A percentile compares a stretch with the other conserved stretches of the same genome.
Conservation (phyloP, 2,113 vertebrate species). For the Bothrops jararaca region DNA sequence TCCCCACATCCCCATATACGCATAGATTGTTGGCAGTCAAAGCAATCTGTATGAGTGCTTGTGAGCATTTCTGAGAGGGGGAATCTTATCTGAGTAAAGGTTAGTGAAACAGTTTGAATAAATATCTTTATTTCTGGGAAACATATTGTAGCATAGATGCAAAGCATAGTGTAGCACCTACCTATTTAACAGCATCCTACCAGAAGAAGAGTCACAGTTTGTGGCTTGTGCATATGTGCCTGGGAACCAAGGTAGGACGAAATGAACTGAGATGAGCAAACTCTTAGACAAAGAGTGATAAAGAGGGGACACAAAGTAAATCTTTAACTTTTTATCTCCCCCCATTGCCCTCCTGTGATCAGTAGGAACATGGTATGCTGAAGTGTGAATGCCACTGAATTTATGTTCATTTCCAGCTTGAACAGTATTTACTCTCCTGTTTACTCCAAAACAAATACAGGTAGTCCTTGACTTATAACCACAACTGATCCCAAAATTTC, state of each 20-base stretch:
- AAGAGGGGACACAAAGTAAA: neutral
- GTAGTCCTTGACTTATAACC: neutral
- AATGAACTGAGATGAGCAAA: neutral
- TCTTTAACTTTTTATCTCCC: neutral
- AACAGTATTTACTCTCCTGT: constrained; percentile 38
- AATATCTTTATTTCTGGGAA: neutral
- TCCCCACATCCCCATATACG: neutral
- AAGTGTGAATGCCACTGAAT: neutral
- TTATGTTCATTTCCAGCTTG: neutral
- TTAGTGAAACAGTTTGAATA: neutral
- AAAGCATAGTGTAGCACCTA: neutral
- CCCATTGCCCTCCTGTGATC: neutral
- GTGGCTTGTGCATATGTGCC: neutral
- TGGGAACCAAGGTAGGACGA: neutral
- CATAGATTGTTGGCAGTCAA: neutral
- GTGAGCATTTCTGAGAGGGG: neutral
- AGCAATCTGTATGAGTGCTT: neutral
- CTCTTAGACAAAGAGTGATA: neutral
- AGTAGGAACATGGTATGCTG: neutral
- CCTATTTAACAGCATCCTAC: neutral
- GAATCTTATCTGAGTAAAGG: neutral
- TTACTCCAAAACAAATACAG: constrained; percentile 30
- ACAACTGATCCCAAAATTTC: neutral
- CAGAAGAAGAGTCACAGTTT: neutral
- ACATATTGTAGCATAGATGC: neutral